Evolutionary conservation across 2,113 vertebrate genomes (phyloP).

Genomic region (Eudyptes chrysolophus): DNA sequence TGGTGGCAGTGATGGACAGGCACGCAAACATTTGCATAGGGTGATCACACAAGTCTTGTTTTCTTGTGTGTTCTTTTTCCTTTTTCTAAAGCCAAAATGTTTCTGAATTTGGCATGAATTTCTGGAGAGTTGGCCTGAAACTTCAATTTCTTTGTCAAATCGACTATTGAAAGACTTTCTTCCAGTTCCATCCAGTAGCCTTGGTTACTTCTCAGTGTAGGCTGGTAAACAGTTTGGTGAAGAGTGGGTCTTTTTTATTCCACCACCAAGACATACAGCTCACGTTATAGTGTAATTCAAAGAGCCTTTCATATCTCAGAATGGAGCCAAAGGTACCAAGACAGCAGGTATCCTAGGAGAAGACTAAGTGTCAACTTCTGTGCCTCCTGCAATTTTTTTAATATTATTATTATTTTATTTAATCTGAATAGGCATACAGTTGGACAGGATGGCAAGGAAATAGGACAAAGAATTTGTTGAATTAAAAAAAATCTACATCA

Average conservation of each 20-base stretch:
- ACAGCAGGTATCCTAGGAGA: not conserved
- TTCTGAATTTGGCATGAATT: not conserved
- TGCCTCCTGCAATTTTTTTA: not conserved
- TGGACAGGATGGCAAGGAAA: not conserved
- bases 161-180: not conserved
- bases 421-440: not conserved
- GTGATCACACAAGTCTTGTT: not conserved
- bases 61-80: not conserved
- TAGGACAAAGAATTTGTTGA: not conserved
- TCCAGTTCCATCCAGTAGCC: not conserved
- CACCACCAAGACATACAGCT: not conserved
- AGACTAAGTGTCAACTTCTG: not conserved
- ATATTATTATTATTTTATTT: not conserved
- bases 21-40: not conserved
- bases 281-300: not conserved
- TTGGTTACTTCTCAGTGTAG: not conserved
- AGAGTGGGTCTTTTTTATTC: not conserved
- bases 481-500: not conserved
- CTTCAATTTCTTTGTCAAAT: conserved; percentile 3
- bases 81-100: not conserved
- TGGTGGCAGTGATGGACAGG: not conserved
- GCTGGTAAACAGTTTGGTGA: not conserved
- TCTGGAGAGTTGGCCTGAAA: not conserved
- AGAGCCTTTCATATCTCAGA: not conserved
- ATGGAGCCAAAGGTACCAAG: not conserved